Percentiles rank a stretch among this genome's conserved stretches.
Evolutionary conservation across 2,888 invertebrate genomes (phyloP).

Genomic region (Oxytorus armatus): DNA sequence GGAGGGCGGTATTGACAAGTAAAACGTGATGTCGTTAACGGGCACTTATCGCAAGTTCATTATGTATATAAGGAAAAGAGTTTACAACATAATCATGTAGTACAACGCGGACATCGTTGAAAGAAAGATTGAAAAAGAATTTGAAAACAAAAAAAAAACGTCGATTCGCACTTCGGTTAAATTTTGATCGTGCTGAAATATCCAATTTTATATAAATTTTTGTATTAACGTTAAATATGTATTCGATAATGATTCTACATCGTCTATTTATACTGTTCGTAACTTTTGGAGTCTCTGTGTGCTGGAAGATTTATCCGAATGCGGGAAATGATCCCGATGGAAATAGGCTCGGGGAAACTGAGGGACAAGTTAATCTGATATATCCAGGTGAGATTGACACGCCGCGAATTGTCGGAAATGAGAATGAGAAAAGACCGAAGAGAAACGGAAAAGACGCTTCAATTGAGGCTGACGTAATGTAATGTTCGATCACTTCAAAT

Average conservation of each 20-base stretch:
- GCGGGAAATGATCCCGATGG: conserved; percentile 24
- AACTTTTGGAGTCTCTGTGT: conserved; percentile 30
- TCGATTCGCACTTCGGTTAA: background rate
- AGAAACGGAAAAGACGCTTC: background rate
- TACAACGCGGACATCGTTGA: background rate
- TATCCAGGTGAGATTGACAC: conserved; percentile 75
- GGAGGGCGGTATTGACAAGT: no score
- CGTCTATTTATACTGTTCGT: conserved; percentile 21
- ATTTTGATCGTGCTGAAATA: background rate
- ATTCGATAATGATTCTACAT: conserved; percentile 19
- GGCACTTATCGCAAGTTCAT: no score
- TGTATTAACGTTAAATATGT: background rate
- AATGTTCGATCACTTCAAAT: conserved; percentile 34
- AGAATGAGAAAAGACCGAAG: background rate
- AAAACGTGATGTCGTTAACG: no score
- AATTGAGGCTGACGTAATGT: conserved; percentile 31
- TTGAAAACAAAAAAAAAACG: background rate
- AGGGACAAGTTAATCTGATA: conserved; percentile 70
- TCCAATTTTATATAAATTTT: background rate
- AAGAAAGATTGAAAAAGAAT: conserved; percentile 5
- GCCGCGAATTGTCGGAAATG: background rate
- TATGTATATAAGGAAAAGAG: conserved; percentile 12
- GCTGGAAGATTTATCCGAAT: conserved; percentile 62
- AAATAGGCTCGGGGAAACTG: conserved; percentile 56
- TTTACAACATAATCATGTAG: conserved; percentile 1